These are phyloP conservation scores for Cnemophilus loriae DNA, from an alignment of 2,113 vertebrate genomes.

Conservation along the genomic window DNA sequence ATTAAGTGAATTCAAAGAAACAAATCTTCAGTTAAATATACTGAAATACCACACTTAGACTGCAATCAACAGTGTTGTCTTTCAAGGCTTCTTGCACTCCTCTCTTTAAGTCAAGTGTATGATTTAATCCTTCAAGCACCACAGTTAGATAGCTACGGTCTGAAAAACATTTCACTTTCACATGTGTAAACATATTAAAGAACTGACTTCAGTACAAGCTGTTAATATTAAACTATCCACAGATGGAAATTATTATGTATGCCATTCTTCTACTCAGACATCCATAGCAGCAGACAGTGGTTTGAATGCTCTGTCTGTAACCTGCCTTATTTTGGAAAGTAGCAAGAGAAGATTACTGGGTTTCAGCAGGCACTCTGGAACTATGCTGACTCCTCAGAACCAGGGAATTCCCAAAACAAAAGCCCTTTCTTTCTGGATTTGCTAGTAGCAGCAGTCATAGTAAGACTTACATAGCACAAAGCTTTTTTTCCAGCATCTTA, in stretches of 20 bases:
- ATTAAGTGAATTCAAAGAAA: slow-evolving; percentile 50
- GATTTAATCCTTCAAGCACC: slow-evolving; percentile 26
- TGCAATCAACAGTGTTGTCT: slow-evolving; percentile 43
- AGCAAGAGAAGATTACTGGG: neutral
- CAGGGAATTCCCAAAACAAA: neutral
- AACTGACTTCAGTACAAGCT: neutral
- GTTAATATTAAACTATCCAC: slow-evolving; percentile 8
- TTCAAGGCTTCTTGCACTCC: neutral
- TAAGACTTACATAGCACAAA: neutral
- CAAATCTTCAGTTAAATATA: slow-evolving; percentile 42
- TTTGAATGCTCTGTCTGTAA: slow-evolving; percentile 8
- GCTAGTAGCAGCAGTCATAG: neutral
- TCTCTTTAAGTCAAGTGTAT: slow-evolving; percentile 31
- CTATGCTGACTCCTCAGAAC: neutral
- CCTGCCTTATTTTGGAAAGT: neutral
- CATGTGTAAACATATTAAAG: slow-evolving; percentile 36
- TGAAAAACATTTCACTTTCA: slow-evolving; percentile 50
- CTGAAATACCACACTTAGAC: slow-evolving; percentile 33
- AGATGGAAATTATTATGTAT: slow-evolving; percentile 36
- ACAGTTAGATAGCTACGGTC: slow-evolving; percentile 2
- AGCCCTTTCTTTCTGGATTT: neutral
- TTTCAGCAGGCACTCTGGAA: neutral
- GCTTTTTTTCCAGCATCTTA: neutral
- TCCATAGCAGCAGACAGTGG: neutral
- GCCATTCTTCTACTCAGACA: neutral